Evolutionary conservation across 2,797 vertebrate genomes (phyloP), one percentile per base, ranked within the genome.

Genomic region (Gymnodraco acuticeps): DNA sequence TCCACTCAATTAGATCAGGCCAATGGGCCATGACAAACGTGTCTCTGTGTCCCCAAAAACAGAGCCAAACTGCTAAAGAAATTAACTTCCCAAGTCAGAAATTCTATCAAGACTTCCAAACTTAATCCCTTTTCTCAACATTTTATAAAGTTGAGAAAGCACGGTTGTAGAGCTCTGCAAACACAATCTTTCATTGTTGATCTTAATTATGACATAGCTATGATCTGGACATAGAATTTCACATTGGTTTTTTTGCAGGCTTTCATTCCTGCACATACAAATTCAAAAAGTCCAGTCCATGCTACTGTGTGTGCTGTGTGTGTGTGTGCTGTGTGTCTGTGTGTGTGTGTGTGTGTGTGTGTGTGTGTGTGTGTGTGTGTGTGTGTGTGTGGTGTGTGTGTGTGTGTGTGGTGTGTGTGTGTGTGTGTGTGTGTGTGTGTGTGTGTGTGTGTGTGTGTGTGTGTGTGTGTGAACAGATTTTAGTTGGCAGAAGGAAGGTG

Each of bases 1-100:
- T 93, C 73, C 69, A 84, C 86, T 78, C 90, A 93, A 92, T 93
- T 91, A 93, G 87, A 93, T 93, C 83, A 90, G 85, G 81, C 80
- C 88, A 91, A 85, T 93, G 81, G 87, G 78, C 88, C 89, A 86
- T 90, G 90, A 90, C 91, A 89, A 92, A 86, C 86, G 48, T 88
- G 61, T 73, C 84, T 87, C 78, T 10, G n/a, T 90, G 88, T 93
- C 89, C 89, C 89, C 78, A 83, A 81, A 81, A 92, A 85, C 70
- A 84, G 73, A 83, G 72, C 70, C 59, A 84, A 71, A 84, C 61
- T 67, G 75, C 41, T 42, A 23, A 58, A 82, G 77, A 89, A 88
- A 88, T 88, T 50, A 81, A 82, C 70, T 83, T 78, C 54, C 10
- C 52, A 73, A 75, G 70, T 79, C 72, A 78, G 69, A 76, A 76